A percentile compares a stretch with the other conserved stretches of the same genome.
Conservation (phyloP, 2,797 vertebrate species). For the Helicolenus hilgendorfi region DNA sequence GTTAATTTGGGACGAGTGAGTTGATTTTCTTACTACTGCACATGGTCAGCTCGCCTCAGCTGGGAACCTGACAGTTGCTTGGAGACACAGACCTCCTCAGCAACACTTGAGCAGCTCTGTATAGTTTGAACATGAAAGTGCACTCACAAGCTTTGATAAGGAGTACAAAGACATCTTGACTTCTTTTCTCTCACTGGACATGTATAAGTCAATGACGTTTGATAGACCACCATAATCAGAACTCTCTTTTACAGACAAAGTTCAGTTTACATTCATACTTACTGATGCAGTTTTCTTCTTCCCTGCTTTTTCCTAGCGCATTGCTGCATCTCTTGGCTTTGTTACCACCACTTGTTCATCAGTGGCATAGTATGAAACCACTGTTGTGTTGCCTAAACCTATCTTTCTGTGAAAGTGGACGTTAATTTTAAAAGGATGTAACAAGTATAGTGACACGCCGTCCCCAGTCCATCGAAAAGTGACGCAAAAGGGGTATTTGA, state of each 20-base stretch:
- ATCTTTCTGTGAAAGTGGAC: too few relatives aligned
- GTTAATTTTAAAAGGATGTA: too few relatives aligned
- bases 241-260: background rate
- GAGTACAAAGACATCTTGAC: background rate
- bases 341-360: background rate
- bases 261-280: background rate
- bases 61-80: conserved; percentile 40
- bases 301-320: background rate
- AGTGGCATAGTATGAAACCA: too few relatives aligned
- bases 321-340: background rate
- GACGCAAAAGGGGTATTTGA: too few relatives aligned
- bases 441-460: too few relatives aligned
- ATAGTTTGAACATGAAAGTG: conserved; percentile 32
- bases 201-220: background rate
- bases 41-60: conserved; percentile 11
- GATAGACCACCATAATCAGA: background rate
- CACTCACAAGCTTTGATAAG: background rate
- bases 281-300: background rate
- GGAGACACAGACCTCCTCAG: conserved; percentile 38
- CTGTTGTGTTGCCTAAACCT: too few relatives aligned
- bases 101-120: conserved; percentile 5
- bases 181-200: background rate
- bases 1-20: conserved; percentile 38
- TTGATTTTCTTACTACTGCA: conserved; percentile 25
- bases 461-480: too few relatives aligned